Conservation (phyloP, 2,113 vertebrate species). For the Bubo blakistoni region DNA sequence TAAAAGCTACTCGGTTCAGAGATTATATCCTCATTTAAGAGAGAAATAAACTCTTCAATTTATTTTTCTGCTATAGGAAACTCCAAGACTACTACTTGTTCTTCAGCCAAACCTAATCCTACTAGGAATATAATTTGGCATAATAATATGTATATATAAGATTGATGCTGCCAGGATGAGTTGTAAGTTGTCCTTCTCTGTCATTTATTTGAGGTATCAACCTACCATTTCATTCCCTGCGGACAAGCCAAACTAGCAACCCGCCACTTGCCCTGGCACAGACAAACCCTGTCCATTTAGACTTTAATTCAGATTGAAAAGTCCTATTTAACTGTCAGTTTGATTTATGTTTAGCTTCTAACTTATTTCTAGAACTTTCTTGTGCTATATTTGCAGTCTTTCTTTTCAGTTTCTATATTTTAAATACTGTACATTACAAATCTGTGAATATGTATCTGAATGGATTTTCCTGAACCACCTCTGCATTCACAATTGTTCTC, state of each 20-base stretch:
- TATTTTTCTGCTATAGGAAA: constrained; percentile 3
- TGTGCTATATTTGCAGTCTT: background rate
- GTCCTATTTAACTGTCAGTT: background rate
- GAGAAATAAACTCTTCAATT: background rate
- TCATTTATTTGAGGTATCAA: constrained; percentile 28
- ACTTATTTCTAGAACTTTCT: constrained; percentile 9
- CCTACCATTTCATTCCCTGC: background rate
- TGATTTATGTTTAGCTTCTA: background rate
- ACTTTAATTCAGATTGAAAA: constrained; percentile 25
- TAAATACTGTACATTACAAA: background rate
- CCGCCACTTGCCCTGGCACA: background rate
- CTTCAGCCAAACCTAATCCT: constrained; percentile 46
- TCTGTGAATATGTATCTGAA: background rate
- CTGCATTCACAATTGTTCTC: background rate
- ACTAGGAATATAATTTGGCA: constrained; percentile 41
- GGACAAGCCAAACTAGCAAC: constrained; percentile 9
- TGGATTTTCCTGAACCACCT: background rate
- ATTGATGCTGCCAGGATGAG: constrained; percentile 41
- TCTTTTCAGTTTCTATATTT: background rate
- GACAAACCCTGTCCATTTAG: background rate
- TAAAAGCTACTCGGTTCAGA: background rate
- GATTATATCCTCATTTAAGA: background rate
- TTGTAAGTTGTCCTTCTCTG: constrained; percentile 33
- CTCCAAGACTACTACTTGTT: background rate
- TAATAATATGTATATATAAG: background rate